phyloP scores from a whole-genome alignment of 2,113 vertebrate genomes.

The Gavialis gangeticus region DNA sequence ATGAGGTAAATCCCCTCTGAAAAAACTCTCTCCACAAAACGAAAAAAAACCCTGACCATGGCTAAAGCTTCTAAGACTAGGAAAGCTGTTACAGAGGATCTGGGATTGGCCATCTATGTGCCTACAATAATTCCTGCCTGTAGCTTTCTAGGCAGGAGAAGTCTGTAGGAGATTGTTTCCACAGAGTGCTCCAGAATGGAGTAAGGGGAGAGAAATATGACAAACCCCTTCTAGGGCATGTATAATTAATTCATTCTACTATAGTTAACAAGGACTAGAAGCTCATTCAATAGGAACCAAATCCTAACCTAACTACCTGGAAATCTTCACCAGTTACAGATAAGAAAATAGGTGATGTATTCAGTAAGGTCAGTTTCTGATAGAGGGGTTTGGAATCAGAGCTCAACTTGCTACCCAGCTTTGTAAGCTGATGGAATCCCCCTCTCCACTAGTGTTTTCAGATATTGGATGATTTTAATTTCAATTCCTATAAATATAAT shows the following conservation, averaged over 20 bases:
- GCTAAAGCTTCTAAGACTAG: background rate
- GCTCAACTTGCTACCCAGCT: no score
- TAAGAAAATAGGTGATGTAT: background rate
- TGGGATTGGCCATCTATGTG: background rate
- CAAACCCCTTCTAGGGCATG: background rate
- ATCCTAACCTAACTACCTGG: background rate
- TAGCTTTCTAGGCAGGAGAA: slow-evolving; percentile 5
- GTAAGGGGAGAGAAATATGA: background rate
- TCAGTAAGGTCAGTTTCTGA: background rate
- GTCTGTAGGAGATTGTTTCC: background rate
- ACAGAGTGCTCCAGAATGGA: background rate
- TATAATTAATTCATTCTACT: no score
- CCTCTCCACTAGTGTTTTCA: background rate
- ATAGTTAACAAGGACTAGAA: background rate
- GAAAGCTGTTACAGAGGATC: background rate
- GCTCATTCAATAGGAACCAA: background rate
- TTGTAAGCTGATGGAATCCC: background rate
- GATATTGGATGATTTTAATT: background rate
- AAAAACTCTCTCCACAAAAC: background rate
- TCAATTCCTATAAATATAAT: background rate
- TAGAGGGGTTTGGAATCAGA: background rate
- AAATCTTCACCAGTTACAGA: background rate
- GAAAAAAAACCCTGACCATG: background rate
- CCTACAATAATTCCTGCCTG: background rate
- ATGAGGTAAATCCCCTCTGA: background rate